A percentile compares a stretch with the other conserved stretches of the same genome.
Evolutionary conservation across 2,797 vertebrate genomes (phyloP).

Genomic region (Oreochromis mossambicus): DNA sequence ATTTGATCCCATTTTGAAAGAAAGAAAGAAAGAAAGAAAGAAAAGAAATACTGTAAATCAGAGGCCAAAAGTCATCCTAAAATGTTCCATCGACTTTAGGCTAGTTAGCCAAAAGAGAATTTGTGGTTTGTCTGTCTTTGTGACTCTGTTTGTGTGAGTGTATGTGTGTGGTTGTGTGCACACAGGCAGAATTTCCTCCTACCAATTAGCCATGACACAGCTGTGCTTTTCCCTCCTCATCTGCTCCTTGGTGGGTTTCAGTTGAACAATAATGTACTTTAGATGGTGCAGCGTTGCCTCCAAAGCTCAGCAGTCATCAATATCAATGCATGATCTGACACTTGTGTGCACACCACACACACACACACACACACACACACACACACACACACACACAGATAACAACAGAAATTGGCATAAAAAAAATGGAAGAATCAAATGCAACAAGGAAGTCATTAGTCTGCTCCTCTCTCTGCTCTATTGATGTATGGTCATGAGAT

Average conservation of each 20-base stretch:
- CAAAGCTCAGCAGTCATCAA: constrained; percentile 46
- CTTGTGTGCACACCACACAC: neutral
- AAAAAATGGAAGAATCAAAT: constrained; percentile 6
- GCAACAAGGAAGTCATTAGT: constrained; percentile 16
- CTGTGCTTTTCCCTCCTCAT: constrained; percentile 51
- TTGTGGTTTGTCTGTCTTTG: neutral
- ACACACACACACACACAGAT: neutral
- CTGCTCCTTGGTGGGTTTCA: constrained; percentile 50
- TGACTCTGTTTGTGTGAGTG: neutral
- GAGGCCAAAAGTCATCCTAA: neutral
- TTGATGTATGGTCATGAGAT: constrained; percentile 41
- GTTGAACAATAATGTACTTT: constrained; percentile 52
- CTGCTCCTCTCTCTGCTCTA: constrained; percentile 5
- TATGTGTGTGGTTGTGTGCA: neutral
- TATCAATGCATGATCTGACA: constrained; percentile 27
- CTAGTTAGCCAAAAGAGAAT: neutral
- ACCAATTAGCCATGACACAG: constrained; percentile 55
- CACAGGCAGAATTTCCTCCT: neutral
- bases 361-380: neutral
- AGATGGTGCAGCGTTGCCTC: constrained; percentile 18
- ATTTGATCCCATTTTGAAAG: neutral
- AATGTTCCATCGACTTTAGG: neutral
- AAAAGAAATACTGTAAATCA: neutral
- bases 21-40: neutral
- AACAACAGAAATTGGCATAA: neutral